These are phyloP conservation scores for Drosophila colorata DNA, from an alignment of 2,888 invertebrate genomes.

Conservation along the genomic window DNA sequence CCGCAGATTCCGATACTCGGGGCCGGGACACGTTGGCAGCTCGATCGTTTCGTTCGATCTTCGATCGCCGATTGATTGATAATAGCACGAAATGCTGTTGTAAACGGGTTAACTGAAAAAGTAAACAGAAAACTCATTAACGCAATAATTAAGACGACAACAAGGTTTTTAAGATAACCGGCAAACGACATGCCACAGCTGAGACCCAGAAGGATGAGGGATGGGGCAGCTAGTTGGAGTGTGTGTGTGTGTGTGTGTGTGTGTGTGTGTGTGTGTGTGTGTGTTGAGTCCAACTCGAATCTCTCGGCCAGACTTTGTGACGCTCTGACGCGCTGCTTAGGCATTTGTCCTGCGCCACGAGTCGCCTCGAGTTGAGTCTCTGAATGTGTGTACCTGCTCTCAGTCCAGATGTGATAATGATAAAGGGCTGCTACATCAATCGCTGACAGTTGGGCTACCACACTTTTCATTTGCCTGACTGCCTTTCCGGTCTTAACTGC, in stretches of 20 bases:
- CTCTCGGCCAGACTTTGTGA: constrained; percentile 67
- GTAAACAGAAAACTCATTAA: constrained; percentile 83
- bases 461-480: constrained; percentile 74
- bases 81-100: constrained; percentile 78
- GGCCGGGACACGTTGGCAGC: constrained; percentile 39
- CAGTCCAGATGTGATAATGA: constrained; percentile 79
- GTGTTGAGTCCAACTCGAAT: constrained; percentile 5
- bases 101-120: constrained; percentile 72
- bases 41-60: constrained; percentile 52
- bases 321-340: constrained; percentile 81
- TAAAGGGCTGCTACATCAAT: constrained; percentile 81
- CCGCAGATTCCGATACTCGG: constrained; percentile 61
- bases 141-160: constrained; percentile 84
- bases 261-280: no score
- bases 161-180: constrained; percentile 83
- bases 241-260: no score
- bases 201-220: constrained; percentile 8
- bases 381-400: constrained; percentile 67
- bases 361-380: constrained; percentile 31
- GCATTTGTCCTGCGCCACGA: constrained; percentile 75
- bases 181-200: constrained; percentile 63
- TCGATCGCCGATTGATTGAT: constrained; percentile 73
- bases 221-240: constrained; percentile 3
- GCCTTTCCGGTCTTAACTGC: constrained; percentile 16
- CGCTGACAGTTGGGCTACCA: constrained; percentile 81